Conservation (phyloP, 2,797 vertebrate species). For the Sebastes diaconus region DNA sequence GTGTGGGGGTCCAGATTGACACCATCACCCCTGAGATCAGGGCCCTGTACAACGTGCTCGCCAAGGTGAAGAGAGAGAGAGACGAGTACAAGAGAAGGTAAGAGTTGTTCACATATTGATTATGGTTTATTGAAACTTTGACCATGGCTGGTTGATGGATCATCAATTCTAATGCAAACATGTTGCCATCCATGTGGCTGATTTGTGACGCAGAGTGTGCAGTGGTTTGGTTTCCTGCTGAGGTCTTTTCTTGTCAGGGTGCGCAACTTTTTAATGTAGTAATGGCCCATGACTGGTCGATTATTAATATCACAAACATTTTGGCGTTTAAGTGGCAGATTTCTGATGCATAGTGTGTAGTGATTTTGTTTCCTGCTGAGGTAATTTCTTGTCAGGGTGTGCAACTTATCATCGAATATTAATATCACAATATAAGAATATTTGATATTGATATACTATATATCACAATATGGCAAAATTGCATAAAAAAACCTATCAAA, state of each 20-base stretch:
- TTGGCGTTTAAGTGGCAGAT: background rate
- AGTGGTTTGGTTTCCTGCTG: background rate
- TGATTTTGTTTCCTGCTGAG: background rate
- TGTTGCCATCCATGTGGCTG: background rate
- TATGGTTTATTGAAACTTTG: no score
- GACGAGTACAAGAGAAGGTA: conserved; percentile 94
- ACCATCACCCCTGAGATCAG: conserved; percentile 94
- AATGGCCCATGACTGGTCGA: background rate
- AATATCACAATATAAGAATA: background rate
- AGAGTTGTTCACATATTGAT: conserved; percentile 22
- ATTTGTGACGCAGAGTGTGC: background rate
- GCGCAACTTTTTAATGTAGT: background rate
- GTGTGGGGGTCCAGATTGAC: conserved; percentile 93
- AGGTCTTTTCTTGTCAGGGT: background rate
- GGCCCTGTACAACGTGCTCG: conserved; percentile 93
- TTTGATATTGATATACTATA: background rate
- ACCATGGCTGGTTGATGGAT: background rate
- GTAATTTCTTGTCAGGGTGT: background rate
- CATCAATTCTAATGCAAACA: background rate
- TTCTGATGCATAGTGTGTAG: background rate
- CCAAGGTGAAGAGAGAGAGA: conserved; percentile 92
- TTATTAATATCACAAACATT: background rate
- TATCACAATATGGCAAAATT: background rate
- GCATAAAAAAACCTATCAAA: no score
- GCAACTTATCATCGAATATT: background rate